Evolutionary conservation across 64 coral and sea anemone species (phyloP).

Genomic region (Pachyseris speciosa): DNA sequence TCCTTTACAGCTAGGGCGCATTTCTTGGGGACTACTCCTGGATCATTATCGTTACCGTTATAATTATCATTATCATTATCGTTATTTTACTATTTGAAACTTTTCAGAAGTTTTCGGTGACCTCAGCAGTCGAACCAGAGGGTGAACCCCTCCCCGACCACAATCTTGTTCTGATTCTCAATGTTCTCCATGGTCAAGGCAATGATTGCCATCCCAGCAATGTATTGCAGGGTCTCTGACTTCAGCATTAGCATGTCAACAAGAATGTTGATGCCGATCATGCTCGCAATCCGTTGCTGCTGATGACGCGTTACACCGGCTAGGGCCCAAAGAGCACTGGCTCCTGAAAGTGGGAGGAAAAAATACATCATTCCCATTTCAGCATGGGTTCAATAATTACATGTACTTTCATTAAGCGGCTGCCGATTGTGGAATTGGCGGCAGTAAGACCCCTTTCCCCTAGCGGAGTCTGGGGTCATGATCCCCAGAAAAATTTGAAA

Average conservation of each 20-base stretch:
- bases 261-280: constrained; percentile 91
- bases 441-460: no score
- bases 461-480: no score
- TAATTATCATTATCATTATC: no score
- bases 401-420: no score
- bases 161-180: constrained; percentile 94
- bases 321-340: constrained; percentile 88
- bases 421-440: no score
- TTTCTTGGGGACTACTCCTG: no score
- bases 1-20: no score
- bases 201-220: constrained; percentile 91
- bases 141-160: constrained; percentile 86
- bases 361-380: neutral
- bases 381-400: neutral
- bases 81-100: no score
- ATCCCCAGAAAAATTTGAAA: no score
- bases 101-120: constrained; percentile 88
- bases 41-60: no score
- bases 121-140: constrained; percentile 86
- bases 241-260: constrained; percentile 95
- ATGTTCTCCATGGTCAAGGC: constrained; percentile 87
- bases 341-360: constrained; percentile 59
- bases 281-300: constrained; percentile 86
- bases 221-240: constrained; percentile 89
- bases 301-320: constrained; percentile 83